Evolutionary conservation across 2,113 vertebrate genomes (phyloP), one percentile per base, ranked within the genome.

Genomic region (Amblyopsis rosae): DNA sequence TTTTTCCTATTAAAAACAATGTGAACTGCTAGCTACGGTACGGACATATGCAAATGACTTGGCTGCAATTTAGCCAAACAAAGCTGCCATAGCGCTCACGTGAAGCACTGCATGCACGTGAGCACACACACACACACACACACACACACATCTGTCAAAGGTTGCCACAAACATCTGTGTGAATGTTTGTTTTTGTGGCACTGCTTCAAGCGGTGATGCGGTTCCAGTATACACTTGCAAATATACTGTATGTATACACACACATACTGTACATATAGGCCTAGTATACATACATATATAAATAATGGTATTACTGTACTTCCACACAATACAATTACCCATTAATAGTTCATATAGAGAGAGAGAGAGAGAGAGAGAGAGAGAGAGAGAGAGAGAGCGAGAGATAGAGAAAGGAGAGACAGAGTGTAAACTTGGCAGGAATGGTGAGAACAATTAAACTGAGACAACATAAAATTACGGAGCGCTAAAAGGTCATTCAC

Each of bases 401-500:
- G 35, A 50, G 41, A 57, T 79, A 93, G 92, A 88, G 93, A 59
- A 60, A 69, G 35, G 47, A 59, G 69, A 19, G 17, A 32, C 45
- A 67, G 63, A 65, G 61, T 70, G 75, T 69, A 66, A 69, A 83
- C 75, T 83, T 89, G 86, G 85, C 86, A 87, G 47, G 65, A 80
- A 82, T 86, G 85, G 82, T 86, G 85, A 80, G 71, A 82, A 72
- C 63, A 3, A 15, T 64, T 76, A 51, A 62, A 82, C 86, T 86
- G 82, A 86, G 86, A 82, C 83, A 82, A 88, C 67, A 88, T 83
- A 74, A 89, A 89, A 86, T 15, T 76, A 79, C n/a, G 0, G 50
- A 59, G 73, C 79, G 75, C 72, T 26, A 77, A 82, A 89, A 90
- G 89, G 87, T 89, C 89, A 90, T 82, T 86, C 87, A 89, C 80